Base-by-base conservation (phyloP, 2,888 invertebrate species). In the Podabrus alpinus region DNA sequence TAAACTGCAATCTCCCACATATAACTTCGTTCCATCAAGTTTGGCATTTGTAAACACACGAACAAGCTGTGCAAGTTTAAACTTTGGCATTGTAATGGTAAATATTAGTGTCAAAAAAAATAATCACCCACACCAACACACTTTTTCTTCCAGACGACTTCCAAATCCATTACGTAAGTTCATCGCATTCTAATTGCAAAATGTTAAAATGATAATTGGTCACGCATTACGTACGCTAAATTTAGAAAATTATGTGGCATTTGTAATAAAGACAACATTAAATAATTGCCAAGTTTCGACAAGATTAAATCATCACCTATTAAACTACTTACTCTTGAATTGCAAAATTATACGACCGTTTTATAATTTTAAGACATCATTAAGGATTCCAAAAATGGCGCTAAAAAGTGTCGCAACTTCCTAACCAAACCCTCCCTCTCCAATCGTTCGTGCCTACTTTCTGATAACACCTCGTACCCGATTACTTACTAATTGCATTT, bases 221-320 rank as follows among this genome's bases (percentile, higher is more conserved):
- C 70, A 64, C 70, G 45, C 62, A 70, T 64, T 45, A 64, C 62
- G 62, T 64, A 25, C 24, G 64, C 64, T 64, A 70, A 70, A 64
- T 70, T 45, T 70, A 25, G 29, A 70, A 70, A 70, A 70, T 64
- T 64, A 70, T 59, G 61, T 70, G 62, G 70, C 70, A 29, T 70
- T 45, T 45, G 62, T 15, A 16, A 45, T 64, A 29, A 16, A 69
- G 61, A 69, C 68, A 59, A 19, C 69, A 45, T 45, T 45, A 45
- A 45, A 45, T 45, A 45, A 45, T 45, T 45, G 45, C 45, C 45
- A 45, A 45, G 45, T 45, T 45, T 45, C 45, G 45, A 45, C 45
- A 45, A 45, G 45, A 45, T 45, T 45, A 45, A 45, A 45, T 45
- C 45, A 45, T 45, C 45, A 45, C 45, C 45, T 45, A 45, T 45